Percentiles rank a stretch among this genome's conserved stretches.
phyloP scores from a whole-genome alignment of 2,797 vertebrate genomes.

The Pipistrellus nathusii region DNA sequence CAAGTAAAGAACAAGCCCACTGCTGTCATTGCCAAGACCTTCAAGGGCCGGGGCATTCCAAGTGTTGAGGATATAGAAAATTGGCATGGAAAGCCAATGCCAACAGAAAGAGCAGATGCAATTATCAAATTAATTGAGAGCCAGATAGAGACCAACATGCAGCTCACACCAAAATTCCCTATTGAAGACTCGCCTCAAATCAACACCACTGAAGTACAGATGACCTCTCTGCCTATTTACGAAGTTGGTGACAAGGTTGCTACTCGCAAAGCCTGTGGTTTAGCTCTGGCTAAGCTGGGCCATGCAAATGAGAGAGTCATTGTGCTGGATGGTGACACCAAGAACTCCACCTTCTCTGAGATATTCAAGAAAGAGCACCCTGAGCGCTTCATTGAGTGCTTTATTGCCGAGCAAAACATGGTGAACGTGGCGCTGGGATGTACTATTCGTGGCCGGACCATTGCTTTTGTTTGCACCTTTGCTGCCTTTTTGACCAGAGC shows the following conservation, averaged over 20 bases:
- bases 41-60: conserved; percentile 93
- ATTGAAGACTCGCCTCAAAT: conserved; percentile 86
- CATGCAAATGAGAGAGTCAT: conserved; percentile 89
- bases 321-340: conserved; percentile 91
- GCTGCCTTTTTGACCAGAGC: no score
- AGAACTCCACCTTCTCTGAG: conserved; percentile 93
- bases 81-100: conserved; percentile 94
- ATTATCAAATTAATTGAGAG: conserved; percentile 88
- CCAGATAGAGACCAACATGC: conserved; percentile 90
- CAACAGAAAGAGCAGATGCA: conserved; percentile 89
- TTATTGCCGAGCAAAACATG: conserved; percentile 94
- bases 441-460: no score
- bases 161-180: conserved; percentile 87
- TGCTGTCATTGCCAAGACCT: conserved; percentile 94
- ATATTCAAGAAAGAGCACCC: conserved; percentile 92
- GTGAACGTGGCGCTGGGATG: no score
- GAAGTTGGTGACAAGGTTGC: conserved; percentile 93
- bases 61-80: conserved; percentile 93
- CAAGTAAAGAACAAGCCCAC: conserved; percentile 92
- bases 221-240: conserved; percentile 89
- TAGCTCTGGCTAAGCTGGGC: conserved; percentile 91
- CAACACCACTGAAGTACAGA: conserved; percentile 83
- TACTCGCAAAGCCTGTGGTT: conserved; percentile 89
- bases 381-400: conserved; percentile 94
- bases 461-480: no score